Evolutionary conservation across 2,113 vertebrate genomes (phyloP), one percentile per base, ranked within the genome.

Genomic region (Candoia aspera): DNA sequence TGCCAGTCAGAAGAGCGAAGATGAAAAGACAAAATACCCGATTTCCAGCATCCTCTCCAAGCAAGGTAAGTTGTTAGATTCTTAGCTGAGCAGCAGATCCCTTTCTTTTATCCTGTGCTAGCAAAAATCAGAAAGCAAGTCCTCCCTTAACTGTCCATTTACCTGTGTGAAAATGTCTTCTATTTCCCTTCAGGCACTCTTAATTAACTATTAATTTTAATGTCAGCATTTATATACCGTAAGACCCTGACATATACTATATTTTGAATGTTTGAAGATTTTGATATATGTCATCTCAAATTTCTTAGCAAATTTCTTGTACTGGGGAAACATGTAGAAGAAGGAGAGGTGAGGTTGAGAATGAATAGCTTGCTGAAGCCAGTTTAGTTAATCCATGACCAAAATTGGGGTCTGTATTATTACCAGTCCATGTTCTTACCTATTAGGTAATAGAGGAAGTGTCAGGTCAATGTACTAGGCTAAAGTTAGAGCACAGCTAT

Each of bases 21-120:
- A 33, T 91, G 92, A 94, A 15, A 90, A 13, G 64, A 42, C 83
- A 90, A 42, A 92, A 60, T 94, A 94, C 1, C 42, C 73, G 68
- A 53, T 29, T 12, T 55, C 64, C 9, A 29, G 0, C 86, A 62
- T 55, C 46, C n/a, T 85, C 91, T 64, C 42, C 19, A 58, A 15
- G 83, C 94, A 96, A 96, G 92, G 95, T 95, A 95, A 88, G 94
- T 42, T 55, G 54, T 13, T 15, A 93, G 86, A 55, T 8, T 49
- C 13, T 79, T 86, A 37, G 11, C 79, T 21, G 24, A 19, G 12
- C 0, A 62, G 86, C 9, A 94, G 3, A 62, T 60, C 0, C 13
- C 62, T 59, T 79, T 10, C 23, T 84, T 6, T 84, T 91, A 11
- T 24, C 57, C 12, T 3, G 23, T 0, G 4, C 53, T 9, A 0